Evolutionary conservation across 2,888 invertebrate genomes (phyloP), one percentile per base, ranked within the genome.

Genomic region (Drosophila melanosoma): DNA sequence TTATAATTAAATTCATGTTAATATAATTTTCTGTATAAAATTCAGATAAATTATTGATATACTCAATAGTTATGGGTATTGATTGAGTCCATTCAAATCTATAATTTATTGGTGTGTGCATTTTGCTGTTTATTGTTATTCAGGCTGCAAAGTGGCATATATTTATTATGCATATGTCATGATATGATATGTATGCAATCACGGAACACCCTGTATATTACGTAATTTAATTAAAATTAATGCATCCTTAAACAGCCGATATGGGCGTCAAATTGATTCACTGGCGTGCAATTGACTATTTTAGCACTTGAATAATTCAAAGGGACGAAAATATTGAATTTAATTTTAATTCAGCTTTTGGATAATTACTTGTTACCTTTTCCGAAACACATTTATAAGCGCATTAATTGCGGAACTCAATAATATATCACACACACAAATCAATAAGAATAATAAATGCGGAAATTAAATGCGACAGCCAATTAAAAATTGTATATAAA

Each of bases 221-320:
- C 53, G 56, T 77, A 73, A 81, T 84, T 81, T 54, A 84, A 85
- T 87, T 76, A 74, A 82, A 82, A 71, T 76, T 74, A 79, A 79
- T 81, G 74, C 71, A 62, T 71, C 69, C 66, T 74, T 74, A 67
- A 73, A 74, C 61, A 69, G 65, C 57, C 53, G 48, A 52, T 33
- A 64, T 58, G 71, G 67, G 68, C 72, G 62, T 61, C 52, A 67
- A 74, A 73, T 69, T 79, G 80, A 76, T 79, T 62, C 59, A 76
- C 65, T 48, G 61, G 42, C 36, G 45, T 51, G 32, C 36, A 36
- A 23, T 36, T 32, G 51, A 42, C 48, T 38, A 61, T 40, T 51
- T 51, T 26, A 23, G 35, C 32, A 20, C 40, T 58, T 33, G 52
- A n/a, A 57, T 52, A 42, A 26, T 36, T 8, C 54, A 59, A 51